These are phyloP conservation scores for Trichosurus vulpecula DNA, from an alignment of 2,797 vertebrate genomes.

Conservation along the genomic window DNA sequence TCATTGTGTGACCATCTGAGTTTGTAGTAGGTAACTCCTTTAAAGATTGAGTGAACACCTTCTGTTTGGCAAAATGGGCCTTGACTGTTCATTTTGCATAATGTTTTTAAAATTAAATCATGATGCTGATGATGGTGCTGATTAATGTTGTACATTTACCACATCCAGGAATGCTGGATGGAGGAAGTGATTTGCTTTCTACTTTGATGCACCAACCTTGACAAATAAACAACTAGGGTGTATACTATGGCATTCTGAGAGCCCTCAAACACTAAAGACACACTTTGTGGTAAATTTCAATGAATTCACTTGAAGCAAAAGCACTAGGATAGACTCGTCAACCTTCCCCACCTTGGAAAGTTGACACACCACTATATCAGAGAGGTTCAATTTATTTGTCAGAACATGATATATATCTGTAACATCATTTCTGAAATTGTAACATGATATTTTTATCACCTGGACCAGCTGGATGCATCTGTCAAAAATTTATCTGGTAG, in stretches of 20 bases:
- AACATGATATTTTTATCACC: constrained; percentile 76
- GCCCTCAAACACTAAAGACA: neutral
- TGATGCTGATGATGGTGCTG: neutral
- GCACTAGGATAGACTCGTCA: constrained; percentile 54
- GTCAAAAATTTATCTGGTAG: constrained; percentile 29
- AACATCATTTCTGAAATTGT: constrained; percentile 73
- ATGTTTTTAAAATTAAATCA: neutral
- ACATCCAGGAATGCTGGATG: neutral
- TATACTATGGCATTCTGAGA: fast-evolving
- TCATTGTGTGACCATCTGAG: neutral
- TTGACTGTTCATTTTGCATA: neutral
- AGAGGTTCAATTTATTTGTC: constrained; percentile 78
- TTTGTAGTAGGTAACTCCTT: neutral
- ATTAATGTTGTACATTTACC: neutral
- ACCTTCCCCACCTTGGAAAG: constrained; percentile 68
- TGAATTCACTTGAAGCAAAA: constrained; percentile 66
- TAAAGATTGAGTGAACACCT: neutral
- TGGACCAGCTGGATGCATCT: constrained; percentile 46
- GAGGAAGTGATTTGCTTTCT: neutral
- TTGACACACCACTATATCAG: constrained; percentile 60
- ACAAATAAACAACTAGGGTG: neutral
- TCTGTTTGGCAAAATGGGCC: neutral
- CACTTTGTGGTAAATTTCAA: constrained; percentile 60
- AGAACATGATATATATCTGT: constrained; percentile 66
- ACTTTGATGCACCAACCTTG: neutral